A percentile compares a stretch with the other conserved stretches of the same genome.
phyloP scores from a whole-genome alignment of 2,888 invertebrate species.

The Microchrysa polita region DNA sequence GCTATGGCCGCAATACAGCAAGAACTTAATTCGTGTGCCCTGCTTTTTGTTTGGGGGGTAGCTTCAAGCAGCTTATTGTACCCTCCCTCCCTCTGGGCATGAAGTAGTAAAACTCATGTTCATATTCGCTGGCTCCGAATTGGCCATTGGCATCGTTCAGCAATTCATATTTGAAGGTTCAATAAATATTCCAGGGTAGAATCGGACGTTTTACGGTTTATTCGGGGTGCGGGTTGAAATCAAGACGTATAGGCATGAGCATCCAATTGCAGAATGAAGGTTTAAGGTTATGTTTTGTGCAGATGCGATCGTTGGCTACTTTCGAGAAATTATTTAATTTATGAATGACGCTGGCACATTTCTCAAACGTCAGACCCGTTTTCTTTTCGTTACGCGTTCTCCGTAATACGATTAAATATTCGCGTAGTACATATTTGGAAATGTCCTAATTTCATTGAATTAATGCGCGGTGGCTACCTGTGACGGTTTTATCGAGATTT shows the following conservation, averaged over 20 bases:
- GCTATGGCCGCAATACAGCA: not conserved
- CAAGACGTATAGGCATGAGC: not conserved
- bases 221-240: not conserved
- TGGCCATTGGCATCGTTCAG: not conserved
- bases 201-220: not conserved
- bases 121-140: not conserved
- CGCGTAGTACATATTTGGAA: too few relatives aligned
- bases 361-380: too few relatives aligned
- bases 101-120: constrained; percentile 1
- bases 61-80: not conserved
- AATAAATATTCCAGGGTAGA: constrained; percentile 5
- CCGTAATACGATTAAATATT: too few relatives aligned
- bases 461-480: too few relatives aligned
- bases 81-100: not conserved
- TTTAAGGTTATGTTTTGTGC: too few relatives aligned
- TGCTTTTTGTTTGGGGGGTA: too few relatives aligned
- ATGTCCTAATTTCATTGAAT: too few relatives aligned
- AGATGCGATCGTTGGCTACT: too few relatives aligned
- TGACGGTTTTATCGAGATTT: too few relatives aligned
- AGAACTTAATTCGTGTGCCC: not conserved
- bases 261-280: not conserved
- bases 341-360: too few relatives aligned
- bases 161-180: constrained; percentile 1
- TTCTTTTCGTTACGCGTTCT: too few relatives aligned
- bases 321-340: too few relatives aligned